These are phyloP conservation scores for Brachirus orientalis DNA, from an alignment of 2,113 vertebrate genomes.

Conservation along the genomic window DNA sequence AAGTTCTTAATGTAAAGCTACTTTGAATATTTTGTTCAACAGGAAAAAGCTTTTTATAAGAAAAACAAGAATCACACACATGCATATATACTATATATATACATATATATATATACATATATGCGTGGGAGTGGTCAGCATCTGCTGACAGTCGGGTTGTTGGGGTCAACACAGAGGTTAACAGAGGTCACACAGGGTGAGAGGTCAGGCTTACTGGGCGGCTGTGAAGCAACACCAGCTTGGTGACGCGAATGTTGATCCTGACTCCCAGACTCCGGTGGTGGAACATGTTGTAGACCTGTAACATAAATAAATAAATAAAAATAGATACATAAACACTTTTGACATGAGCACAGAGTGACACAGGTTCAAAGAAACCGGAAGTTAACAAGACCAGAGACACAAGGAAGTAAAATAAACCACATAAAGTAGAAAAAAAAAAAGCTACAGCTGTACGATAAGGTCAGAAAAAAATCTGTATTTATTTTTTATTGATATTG, in stretches of 20 bases:
- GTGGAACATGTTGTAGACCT: constrained; percentile 99
- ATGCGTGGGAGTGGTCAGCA: not conserved
- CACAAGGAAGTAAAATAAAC: too few species aligned
- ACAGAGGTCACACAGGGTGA: constrained; percentile 1
- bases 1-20: too few species aligned
- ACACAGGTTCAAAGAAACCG: too few species aligned
- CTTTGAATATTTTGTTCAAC: too few species aligned
- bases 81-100: too few species aligned
- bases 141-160: constrained; percentile 7
- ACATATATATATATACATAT: not conserved
- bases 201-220: constrained; percentile 89
- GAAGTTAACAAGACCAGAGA: too few species aligned
- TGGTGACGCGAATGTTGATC: constrained; percentile 92
- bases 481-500: too few species aligned
- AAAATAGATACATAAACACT: not conserved
- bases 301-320: constrained; percentile 23
- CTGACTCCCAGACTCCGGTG: constrained; percentile 92
- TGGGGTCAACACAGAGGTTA: not conserved
- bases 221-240: constrained; percentile 90
- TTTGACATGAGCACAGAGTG: not conserved
- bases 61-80: not conserved
- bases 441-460: too few species aligned
- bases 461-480: too few species aligned
- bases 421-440: too few species aligned
- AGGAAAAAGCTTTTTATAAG: not conserved